A percentile compares a stretch with the other conserved stretches of the same genome.
Evolutionary conservation across 2,113 vertebrate species (phyloP).

Genomic region (Pimephales promelas): DNA sequence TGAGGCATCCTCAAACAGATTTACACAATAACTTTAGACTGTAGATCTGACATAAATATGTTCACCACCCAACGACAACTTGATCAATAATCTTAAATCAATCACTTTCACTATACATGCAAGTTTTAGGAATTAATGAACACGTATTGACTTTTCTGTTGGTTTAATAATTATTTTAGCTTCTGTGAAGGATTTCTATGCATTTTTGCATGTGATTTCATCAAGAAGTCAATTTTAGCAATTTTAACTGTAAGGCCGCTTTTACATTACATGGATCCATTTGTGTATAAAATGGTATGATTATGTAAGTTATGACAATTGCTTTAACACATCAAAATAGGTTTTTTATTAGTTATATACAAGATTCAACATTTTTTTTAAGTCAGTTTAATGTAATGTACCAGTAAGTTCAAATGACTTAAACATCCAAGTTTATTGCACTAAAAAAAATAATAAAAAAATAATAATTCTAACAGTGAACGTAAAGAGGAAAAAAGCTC

Average conservation of each 20-base stretch:
- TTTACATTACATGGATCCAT: too few relatives aligned
- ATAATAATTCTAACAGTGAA: too few relatives aligned
- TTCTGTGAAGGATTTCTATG: neutral
- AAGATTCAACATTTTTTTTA: too few relatives aligned
- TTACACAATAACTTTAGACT: neutral
- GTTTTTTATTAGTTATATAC: too few relatives aligned
- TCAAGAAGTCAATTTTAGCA: constrained; percentile 1
- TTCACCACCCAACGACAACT: neutral
- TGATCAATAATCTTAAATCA: neutral
- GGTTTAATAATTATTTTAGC: neutral
- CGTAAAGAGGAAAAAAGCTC: too few relatives aligned
- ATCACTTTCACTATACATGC: neutral
- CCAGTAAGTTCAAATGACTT: too few relatives aligned
- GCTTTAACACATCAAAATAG: too few relatives aligned
- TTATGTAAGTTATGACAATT: too few relatives aligned
- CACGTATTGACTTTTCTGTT: neutral
- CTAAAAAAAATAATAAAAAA: too few relatives aligned
- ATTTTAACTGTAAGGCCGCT: neutral
- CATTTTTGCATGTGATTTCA: neutral
- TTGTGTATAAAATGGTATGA: too few relatives aligned
- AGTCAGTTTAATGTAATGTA: too few relatives aligned
- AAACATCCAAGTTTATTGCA: too few relatives aligned
- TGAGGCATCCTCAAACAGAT: constrained; percentile 5
- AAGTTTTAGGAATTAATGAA: neutral
- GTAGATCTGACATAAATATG: neutral